Percentiles rank a stretch among this genome's conserved stretches.
Conservation (phyloP, 2,113 vertebrate genomes). For the Anguilla rostrata region DNA sequence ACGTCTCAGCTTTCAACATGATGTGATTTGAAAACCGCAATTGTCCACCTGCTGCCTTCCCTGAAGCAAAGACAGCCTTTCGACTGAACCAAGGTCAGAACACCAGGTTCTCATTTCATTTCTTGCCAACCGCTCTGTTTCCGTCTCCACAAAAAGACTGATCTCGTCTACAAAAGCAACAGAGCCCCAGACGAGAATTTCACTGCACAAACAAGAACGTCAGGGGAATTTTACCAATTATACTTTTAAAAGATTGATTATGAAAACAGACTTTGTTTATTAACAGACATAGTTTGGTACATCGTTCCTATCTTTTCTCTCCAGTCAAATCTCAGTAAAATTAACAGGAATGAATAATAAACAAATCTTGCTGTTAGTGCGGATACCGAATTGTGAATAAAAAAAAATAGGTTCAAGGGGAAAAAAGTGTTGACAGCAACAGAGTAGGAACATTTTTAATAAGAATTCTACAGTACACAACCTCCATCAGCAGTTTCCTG, state of each 20-base stretch:
- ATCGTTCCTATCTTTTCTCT: background rate
- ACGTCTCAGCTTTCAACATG: background rate
- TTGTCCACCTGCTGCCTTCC: background rate
- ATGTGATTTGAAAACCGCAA: background rate
- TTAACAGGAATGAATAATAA: background rate
- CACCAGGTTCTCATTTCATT: background rate
- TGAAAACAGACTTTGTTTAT: background rate
- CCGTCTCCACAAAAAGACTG: background rate
- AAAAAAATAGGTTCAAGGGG: background rate
- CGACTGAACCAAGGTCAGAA: background rate
- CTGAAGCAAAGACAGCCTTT: background rate
- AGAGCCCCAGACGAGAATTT: background rate
- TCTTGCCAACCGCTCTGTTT: background rate
- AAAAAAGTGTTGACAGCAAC: background rate
- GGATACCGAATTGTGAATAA: background rate
- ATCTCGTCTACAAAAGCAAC: background rate
- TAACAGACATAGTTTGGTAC: background rate
- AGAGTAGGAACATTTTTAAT: background rate
- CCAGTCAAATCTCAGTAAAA: background rate
- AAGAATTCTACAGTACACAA: background rate
- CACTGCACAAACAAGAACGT: background rate
- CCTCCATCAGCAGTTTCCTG: background rate
- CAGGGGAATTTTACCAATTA: background rate
- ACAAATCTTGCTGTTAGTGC: background rate
- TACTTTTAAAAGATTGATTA: background rate